A percentile compares a stretch with the other conserved stretches of the same genome.
These are phyloP conservation scores for Cryptocheilus praepositus DNA, from an alignment of 2,888 invertebrate genomes.

Conservation along the genomic window DNA sequence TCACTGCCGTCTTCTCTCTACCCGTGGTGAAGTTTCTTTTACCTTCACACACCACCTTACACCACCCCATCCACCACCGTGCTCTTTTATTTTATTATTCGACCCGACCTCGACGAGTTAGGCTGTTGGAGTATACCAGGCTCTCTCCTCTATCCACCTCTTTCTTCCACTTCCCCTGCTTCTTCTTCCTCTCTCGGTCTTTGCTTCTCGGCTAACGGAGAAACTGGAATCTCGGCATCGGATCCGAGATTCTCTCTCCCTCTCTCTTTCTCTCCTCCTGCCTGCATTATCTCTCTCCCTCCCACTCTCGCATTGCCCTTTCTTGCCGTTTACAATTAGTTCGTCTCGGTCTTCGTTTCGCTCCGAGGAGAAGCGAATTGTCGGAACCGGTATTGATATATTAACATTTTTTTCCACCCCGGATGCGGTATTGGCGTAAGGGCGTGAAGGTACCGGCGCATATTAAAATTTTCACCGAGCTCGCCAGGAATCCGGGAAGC, in stretches of 20 bases:
- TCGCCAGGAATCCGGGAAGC: conserved; percentile 44
- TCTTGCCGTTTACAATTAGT: neutral
- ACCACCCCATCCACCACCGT: conserved; percentile 53
- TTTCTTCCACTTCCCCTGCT: conserved; percentile 15
- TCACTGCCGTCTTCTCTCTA: conserved; percentile 1
- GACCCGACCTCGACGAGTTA: conserved; percentile 62
- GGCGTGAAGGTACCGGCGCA: conserved; percentile 17
- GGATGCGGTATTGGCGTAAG: too few species aligned
- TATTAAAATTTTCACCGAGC: conserved; percentile 48
- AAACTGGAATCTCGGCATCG: conserved; percentile 27
- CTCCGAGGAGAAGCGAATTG: neutral
- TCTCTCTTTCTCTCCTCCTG: conserved; percentile 12
- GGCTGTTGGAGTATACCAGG: conserved; percentile 45
- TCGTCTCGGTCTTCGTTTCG: conserved; percentile 5
- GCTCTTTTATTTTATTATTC: conserved; percentile 62
- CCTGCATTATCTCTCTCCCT: conserved; percentile 5
- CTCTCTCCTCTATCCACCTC: conserved; percentile 20
- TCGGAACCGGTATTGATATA: too few species aligned
- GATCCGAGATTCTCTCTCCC: conserved; percentile 11
- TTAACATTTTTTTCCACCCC: neutral
- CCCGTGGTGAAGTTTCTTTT: conserved; percentile 48
- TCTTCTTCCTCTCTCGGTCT: conserved; percentile 6
- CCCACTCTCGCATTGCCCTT: neutral
- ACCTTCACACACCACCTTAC: conserved; percentile 57
- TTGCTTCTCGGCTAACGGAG: conserved; percentile 23